A percentile compares a stretch with the other conserved stretches of the same genome.
These are phyloP conservation scores for Epirrhoe alternata DNA, from an alignment of 2,888 invertebrate genomes.

Conservation along the genomic window DNA sequence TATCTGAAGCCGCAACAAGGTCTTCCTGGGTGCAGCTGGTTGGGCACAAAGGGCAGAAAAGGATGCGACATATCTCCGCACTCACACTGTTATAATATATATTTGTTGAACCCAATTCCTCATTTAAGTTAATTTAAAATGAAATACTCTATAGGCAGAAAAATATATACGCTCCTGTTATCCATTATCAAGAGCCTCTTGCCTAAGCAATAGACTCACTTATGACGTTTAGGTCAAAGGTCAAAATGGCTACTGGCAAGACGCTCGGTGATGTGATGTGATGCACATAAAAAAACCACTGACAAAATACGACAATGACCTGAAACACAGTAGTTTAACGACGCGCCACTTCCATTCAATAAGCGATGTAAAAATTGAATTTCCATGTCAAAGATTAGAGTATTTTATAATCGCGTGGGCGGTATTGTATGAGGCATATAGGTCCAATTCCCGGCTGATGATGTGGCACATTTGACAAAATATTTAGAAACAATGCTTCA, in stretches of 20 bases:
- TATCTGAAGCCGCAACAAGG: too few species aligned
- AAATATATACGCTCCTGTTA: too few species aligned
- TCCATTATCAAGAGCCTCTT: too few species aligned
- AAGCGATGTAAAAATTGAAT: constrained; percentile 68
- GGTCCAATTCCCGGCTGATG: not conserved
- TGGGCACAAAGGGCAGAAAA: too few species aligned
- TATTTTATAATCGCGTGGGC: constrained; percentile 58
- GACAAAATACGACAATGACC: constrained; percentile 19
- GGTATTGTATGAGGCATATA: constrained; percentile 54
- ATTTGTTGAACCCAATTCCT: too few species aligned
- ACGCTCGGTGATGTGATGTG: not conserved
- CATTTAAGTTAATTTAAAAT: too few species aligned
- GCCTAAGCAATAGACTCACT: too few species aligned
- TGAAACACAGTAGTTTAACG: constrained; percentile 33
- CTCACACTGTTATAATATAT: too few species aligned
- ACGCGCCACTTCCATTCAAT: constrained; percentile 30
- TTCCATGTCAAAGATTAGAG: constrained; percentile 60
- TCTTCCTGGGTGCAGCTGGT: too few species aligned
- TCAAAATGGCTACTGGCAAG: not conserved
- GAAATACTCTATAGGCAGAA: too few species aligned
- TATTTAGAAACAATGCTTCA: not conserved
- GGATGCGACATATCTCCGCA: too few species aligned
- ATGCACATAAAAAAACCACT: constrained; percentile 4
- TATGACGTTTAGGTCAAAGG: not conserved
- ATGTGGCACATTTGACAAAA: constrained; percentile 5